These are phyloP conservation scores for Pegoplata infirma DNA, from an alignment of 2,888 invertebrate genomes.

Conservation along the genomic window DNA sequence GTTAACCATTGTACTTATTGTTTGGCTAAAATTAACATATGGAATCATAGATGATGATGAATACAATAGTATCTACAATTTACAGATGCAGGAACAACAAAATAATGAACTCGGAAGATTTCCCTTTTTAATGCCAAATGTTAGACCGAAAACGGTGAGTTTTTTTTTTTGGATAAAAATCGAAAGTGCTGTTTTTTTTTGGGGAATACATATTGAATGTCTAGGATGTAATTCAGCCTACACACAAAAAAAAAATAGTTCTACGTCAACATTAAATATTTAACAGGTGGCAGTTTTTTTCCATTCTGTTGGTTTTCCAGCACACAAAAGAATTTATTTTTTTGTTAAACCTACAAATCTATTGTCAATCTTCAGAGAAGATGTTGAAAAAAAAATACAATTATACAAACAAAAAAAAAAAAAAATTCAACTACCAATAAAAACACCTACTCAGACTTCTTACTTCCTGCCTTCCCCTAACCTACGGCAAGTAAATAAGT, in stretches of 20 bases:
- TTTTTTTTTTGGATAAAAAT: too few relatives aligned
- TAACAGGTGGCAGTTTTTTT: constrained; percentile 47
- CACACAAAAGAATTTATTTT: neutral
- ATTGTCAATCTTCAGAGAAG: neutral
- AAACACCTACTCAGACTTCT: neutral
- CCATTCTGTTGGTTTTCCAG: neutral
- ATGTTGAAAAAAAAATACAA: neutral
- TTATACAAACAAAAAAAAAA: neutral
- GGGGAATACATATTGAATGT: neutral
- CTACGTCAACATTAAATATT: constrained; percentile 20
- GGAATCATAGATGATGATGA: constrained; percentile 47
- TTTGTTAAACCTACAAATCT: neutral
- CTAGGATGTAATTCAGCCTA: neutral
- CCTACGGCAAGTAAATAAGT: neutral
- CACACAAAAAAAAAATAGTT: neutral
- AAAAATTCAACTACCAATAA: neutral
- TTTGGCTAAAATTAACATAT: constrained; percentile 57
- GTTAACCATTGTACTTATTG: constrained; percentile 45
- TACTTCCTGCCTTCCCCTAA: neutral
- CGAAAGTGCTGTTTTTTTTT: too few relatives aligned
- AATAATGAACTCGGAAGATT: constrained; percentile 78
- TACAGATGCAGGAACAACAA: constrained; percentile 42
- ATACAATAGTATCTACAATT: constrained; percentile 47
- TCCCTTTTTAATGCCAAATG: constrained; percentile 90
- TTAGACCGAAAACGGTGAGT: constrained; percentile 85